Evolutionary conservation across 2,888 invertebrate genomes (phyloP).

Genomic region (Linnaemya vulpina): DNA sequence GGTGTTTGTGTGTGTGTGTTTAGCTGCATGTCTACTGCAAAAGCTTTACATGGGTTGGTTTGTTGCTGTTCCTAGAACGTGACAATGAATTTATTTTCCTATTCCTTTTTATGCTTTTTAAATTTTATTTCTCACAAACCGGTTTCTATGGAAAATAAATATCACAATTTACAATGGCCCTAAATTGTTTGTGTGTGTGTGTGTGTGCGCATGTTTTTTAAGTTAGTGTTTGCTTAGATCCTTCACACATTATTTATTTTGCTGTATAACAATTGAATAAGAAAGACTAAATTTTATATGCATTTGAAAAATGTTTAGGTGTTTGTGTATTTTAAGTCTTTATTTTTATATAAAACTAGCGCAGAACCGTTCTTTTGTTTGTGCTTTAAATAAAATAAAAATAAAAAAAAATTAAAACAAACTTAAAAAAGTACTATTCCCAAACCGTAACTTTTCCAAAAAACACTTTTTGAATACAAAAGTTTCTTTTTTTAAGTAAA

Average conservation of each 20-base stretch:
- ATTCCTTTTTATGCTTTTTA: not conserved
- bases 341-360: not conserved
- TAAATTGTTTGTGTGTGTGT: constrained; percentile 7
- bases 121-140: not conserved
- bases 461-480: too few relatives aligned
- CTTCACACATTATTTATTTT: not conserved
- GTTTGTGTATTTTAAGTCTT: not conserved
- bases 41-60: not conserved
- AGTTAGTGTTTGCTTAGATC: not conserved
- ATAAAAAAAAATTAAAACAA: too few relatives aligned
- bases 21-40: too few relatives aligned
- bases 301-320: not conserved
- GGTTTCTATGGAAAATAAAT: constrained; percentile 15
- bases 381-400: too few relatives aligned
- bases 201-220: too few relatives aligned
- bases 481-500: too few relatives aligned
- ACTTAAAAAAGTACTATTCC: too few relatives aligned
- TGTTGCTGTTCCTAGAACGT: constrained; percentile 16
- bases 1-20: not conserved
- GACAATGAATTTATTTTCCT: constrained; percentile 36
- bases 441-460: too few relatives aligned
- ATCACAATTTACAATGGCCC: constrained; percentile 9
- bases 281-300: not conserved
- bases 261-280: not conserved
- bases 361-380: too few relatives aligned